A percentile compares a stretch with the other conserved stretches of the same genome.
These are phyloP conservation scores for Eleutherodactylus coqui DNA, from an alignment of 2,797 vertebrate species.

Conservation along the genomic window DNA sequence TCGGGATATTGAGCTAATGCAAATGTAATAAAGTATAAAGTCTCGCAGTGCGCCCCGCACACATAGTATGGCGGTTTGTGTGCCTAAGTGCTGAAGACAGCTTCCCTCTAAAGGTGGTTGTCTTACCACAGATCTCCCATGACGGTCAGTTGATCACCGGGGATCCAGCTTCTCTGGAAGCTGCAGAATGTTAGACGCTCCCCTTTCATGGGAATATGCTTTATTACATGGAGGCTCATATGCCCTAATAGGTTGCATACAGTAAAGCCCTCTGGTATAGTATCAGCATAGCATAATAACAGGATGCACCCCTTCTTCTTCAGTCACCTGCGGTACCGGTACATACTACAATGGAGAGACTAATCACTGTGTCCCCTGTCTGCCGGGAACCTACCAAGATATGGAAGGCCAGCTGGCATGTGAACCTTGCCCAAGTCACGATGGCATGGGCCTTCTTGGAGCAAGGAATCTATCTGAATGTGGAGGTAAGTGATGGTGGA, in stretches of 20 bases:
- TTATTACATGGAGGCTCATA: background rate
- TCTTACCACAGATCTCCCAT: background rate
- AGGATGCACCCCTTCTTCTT: slow-evolving; percentile 55
- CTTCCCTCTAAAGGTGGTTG: too few relatives aligned
- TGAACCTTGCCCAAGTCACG: slow-evolving; percentile 89
- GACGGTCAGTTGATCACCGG: background rate
- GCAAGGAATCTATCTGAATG: slow-evolving; percentile 92
- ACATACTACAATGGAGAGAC: slow-evolving; percentile 90
- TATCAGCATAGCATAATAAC: background rate
- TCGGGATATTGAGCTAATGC: too few relatives aligned
- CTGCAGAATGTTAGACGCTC: background rate
- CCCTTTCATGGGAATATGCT: background rate
- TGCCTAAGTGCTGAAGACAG: too few relatives aligned
- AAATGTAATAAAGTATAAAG: too few relatives aligned
- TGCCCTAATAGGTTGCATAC: too few relatives aligned
- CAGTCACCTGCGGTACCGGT: slow-evolving; percentile 87
- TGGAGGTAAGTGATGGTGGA: slow-evolving; percentile 80
- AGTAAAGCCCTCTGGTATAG: background rate
- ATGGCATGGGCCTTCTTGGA: slow-evolving; percentile 82
- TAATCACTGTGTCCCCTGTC: slow-evolving; percentile 85
- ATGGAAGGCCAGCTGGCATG: slow-evolving; percentile 89
- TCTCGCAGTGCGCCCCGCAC: too few relatives aligned
- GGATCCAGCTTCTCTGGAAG: too few relatives aligned
- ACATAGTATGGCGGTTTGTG: too few relatives aligned
- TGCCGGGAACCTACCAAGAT: slow-evolving; percentile 90